Base-by-base conservation (phyloP, 2,113 vertebrate species). In the Herpailurus yagouaroundi region DNA sequence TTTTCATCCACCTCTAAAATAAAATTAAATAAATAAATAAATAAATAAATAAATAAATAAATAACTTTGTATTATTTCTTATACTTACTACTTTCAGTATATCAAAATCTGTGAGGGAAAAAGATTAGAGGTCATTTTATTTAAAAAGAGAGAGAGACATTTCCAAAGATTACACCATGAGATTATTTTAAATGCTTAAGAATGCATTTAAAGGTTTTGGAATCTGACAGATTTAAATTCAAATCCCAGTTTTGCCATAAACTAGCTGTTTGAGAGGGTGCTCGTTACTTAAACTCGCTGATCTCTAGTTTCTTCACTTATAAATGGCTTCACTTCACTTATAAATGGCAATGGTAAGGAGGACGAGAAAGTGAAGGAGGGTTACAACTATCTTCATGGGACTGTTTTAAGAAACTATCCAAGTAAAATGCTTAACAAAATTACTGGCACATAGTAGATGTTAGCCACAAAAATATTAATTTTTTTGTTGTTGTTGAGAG, bases 381-480 rank as follows among this genome's bases (percentile, higher is more conserved):
- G 29, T 48, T 74, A 66, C 48, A 48, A 0, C 15, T 48, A 57
- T 89, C 89, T 21, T 9, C 63, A 77, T 8, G 48, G 29, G 36
- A 87, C 45, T 87, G 4, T 60, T 96, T 87, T 36, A 88, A 95
- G 45, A 91, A 91, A 88, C 92, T 82, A 60, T 80, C 14, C 7
- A 89, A 89, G 48, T 48, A 82, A 84, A 92, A 95, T 31, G 50
- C 3, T 79, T 38, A 94, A 36, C 63, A 23, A 55, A 96, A 68
- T 91, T 29, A 66, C 6, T 76, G 6, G 9, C 41, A 76, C 38
- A 93, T 38, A 90, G 29, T 84, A 84, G 9, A 48, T 27, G 18
- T 63, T 33, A 64, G 18, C 36, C 77, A 23, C 23, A 45, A 73
- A 50, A 89, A 55, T 55, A 50, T 45, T 48, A 11, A 41, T 21